Conservation (phyloP, 2,797 vertebrate genomes). For the Peromyscus eremicus region DNA sequence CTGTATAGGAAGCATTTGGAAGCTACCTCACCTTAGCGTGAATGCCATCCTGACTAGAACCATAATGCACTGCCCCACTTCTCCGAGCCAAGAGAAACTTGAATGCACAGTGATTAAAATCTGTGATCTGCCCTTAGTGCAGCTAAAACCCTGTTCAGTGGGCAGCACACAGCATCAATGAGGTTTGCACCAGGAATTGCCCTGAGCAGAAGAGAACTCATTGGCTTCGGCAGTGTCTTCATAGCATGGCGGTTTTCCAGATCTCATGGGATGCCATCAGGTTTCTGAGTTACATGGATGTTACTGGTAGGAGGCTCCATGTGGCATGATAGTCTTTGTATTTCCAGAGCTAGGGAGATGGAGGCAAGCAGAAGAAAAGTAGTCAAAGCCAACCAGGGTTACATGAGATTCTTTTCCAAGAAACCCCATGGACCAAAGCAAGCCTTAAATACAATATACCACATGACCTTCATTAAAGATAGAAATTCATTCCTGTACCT, state of each 20-base stretch:
- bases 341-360: neutral
- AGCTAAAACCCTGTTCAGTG: neutral
- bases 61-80: neutral
- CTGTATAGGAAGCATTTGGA: neutral
- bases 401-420: neutral
- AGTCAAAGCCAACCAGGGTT: neutral
- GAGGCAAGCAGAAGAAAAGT: neutral
- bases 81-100: neutral
- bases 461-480: neutral
- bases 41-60: neutral
- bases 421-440: neutral
- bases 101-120: neutral
- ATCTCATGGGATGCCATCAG: too few species aligned
- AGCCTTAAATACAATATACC: neutral
- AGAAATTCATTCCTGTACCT: neutral
- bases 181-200: neutral
- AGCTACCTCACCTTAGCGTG: neutral
- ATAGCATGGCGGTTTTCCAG: neutral
- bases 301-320: neutral
- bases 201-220: neutral
- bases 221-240: too few species aligned
- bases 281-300: neutral
- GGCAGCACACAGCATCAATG: too few species aligned
- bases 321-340: neutral
- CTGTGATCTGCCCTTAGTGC: accelerated